Percentiles rank a stretch among this genome's conserved stretches.
Evolutionary conservation across 2,797 vertebrate species (phyloP).

Genomic region (Limosa lapponica): DNA sequence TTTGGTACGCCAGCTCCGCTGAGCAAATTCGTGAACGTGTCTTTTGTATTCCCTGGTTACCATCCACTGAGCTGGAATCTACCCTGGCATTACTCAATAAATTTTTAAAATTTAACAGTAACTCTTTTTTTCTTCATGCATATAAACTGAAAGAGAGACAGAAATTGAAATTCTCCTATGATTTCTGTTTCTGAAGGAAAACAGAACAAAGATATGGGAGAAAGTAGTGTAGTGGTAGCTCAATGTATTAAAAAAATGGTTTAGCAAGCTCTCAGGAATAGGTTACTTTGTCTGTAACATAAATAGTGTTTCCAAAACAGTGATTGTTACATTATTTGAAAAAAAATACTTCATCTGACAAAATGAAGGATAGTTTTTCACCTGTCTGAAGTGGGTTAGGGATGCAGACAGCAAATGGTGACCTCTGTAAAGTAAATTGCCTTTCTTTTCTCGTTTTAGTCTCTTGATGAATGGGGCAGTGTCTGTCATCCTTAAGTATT

Average conservation of each 20-base stretch:
- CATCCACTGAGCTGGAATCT: background rate
- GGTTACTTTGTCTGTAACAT: background rate
- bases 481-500: background rate
- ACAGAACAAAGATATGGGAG: background rate
- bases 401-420: background rate
- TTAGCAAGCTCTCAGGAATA: background rate
- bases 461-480: background rate
- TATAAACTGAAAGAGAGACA: background rate
- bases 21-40: background rate
- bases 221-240: background rate
- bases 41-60: background rate
- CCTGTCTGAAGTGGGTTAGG: background rate
- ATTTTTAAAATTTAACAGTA: background rate
- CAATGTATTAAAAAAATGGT: background rate
- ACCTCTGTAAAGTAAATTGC: background rate
- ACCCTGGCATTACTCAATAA: background rate
- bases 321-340: background rate
- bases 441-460: background rate
- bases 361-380: background rate
- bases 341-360: background rate
- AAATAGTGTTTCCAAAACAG: background rate
- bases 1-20: background rate
- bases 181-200: background rate
- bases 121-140: background rate
- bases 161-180: background rate